phyloP scores from a whole-genome alignment of 2,113 vertebrate genomes.

The Zapornia atra region DNA sequence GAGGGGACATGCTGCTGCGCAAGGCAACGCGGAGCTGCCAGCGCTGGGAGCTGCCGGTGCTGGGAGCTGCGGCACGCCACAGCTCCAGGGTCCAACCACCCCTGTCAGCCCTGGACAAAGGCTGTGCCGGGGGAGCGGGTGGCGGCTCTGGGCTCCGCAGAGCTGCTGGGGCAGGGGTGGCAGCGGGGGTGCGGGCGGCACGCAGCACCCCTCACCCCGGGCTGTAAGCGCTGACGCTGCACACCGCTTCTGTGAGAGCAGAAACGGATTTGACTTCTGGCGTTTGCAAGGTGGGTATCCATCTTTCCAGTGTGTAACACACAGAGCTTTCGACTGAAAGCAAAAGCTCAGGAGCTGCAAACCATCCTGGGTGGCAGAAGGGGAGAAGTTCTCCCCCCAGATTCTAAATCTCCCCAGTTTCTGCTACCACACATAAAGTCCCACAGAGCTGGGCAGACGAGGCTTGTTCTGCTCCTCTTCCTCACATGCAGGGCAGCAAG shows the following conservation, averaged over 20 bases:
- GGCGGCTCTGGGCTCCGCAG: not conserved
- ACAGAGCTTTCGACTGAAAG: not conserved
- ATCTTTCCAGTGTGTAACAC: not conserved
- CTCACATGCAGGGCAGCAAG: not conserved
- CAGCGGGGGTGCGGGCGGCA: not conserved
- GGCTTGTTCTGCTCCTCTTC: not conserved
- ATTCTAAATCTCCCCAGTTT: not conserved
- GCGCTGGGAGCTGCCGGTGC: not conserved
- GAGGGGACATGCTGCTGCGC: not conserved
- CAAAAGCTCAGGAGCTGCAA: not conserved
- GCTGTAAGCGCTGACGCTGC: fast-evolving
- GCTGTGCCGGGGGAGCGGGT: not conserved
- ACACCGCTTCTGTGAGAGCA: fast-evolving
- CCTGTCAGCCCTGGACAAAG: not conserved
- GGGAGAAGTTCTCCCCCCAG: not conserved
- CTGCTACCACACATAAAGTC: too few species aligned
- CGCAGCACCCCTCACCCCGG: not conserved
- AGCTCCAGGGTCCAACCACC: not conserved
- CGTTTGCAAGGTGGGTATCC: not conserved
- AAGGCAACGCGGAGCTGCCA: not conserved
- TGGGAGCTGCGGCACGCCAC: not conserved
- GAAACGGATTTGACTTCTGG: not conserved
- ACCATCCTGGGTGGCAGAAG: not conserved
- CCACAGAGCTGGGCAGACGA: not conserved
- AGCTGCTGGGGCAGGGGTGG: not conserved